A percentile compares a stretch with the other conserved stretches of the same genome.
phyloP scores from a whole-genome alignment of 2,113 vertebrate species.

The Orientallactaga bullata region DNA sequence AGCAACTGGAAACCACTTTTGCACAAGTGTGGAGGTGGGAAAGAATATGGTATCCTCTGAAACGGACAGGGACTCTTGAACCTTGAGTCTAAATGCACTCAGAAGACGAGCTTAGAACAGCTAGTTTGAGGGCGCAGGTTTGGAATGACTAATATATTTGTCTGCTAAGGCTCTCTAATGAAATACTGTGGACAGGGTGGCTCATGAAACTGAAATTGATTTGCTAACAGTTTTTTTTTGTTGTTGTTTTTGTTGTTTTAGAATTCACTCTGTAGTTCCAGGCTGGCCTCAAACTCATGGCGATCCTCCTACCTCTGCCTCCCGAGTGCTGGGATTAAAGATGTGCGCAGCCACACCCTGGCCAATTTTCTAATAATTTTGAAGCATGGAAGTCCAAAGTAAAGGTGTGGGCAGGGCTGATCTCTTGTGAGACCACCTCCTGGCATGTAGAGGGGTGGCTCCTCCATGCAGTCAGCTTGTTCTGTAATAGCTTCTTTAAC shows the following conservation, averaged over 20 bases:
- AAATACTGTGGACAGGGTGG: background rate
- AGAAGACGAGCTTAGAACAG: background rate
- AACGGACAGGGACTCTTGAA: background rate
- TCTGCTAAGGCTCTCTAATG: too few species aligned
- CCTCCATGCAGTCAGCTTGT: background rate
- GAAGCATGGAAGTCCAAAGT: background rate
- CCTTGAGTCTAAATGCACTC: background rate
- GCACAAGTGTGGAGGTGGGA: background rate
- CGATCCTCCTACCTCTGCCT: too few species aligned
- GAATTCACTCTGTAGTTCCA: too few species aligned
- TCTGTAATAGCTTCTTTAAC: background rate
- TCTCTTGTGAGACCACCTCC: background rate
- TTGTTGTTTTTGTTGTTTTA: too few species aligned
- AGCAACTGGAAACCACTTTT: background rate
- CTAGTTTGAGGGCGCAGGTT: background rate
- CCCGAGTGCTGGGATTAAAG: too few species aligned
- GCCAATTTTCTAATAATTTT: background rate
- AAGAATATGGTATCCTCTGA: background rate
- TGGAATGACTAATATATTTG: background rate
- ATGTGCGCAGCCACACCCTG: too few species aligned
- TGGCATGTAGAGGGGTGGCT: background rate
- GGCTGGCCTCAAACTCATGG: too few species aligned
- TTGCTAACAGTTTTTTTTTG: background rate
- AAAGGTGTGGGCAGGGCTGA: background rate
- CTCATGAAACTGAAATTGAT: background rate